Percentiles rank a stretch among this genome's conserved stretches.
Conservation (phyloP, 2,113 vertebrate species). For the Epinephelus moara region DNA sequence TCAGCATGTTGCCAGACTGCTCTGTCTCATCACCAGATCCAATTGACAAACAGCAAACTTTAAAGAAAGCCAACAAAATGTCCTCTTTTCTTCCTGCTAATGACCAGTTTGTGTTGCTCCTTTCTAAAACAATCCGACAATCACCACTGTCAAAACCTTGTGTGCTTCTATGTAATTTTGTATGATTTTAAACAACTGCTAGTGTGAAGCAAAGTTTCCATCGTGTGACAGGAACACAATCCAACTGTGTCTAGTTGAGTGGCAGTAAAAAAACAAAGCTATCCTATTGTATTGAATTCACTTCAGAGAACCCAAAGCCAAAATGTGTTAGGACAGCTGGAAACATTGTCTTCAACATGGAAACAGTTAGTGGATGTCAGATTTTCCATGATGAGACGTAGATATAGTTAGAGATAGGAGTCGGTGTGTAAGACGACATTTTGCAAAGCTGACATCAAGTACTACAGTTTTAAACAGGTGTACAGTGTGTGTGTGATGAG, state of each 20-base stretch:
- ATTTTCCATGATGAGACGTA: constrained; percentile 3
- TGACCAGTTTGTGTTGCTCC: constrained; percentile 3
- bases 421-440: not conserved
- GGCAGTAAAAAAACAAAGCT: constrained; percentile 1
- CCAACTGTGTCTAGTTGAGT: not conserved
- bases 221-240: not conserved
- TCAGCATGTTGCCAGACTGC: not conserved
- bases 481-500: not conserved
- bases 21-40: not conserved
- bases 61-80: not conserved
- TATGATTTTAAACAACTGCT: not conserved
- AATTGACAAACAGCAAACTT: constrained; percentile 6
- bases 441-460: not conserved
- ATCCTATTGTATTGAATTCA: constrained; percentile 15
- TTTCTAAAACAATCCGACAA: constrained; percentile 3
- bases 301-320: constrained; percentile 17
- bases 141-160: not conserved
- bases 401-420: not conserved
- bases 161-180: not conserved
- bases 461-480: not conserved
- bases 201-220: constrained; percentile 5
- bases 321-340: constrained; percentile 20
- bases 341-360: constrained; percentile 14
- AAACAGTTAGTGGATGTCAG: constrained; percentile 17
- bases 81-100: not conserved